Base-by-base conservation (phyloP, 2,113 vertebrate species). In the Phainopepla nitens region DNA sequence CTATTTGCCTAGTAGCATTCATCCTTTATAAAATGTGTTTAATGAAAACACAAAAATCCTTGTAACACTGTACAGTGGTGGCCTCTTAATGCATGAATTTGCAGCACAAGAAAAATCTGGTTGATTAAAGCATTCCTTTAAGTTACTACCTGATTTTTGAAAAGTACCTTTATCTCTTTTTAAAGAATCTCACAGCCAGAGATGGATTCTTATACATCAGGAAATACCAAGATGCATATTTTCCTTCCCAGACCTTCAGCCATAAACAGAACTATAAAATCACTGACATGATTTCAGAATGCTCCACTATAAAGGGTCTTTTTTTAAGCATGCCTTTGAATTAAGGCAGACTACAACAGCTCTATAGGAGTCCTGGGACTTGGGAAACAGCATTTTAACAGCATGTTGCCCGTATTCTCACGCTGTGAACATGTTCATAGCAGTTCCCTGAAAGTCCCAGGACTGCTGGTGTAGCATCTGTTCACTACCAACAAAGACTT, bases 381-480 rank as follows among this genome's bases (percentile, higher is more conserved):
- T 93, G 90, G 47, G 11, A 93, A 85, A 61, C 81, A 79, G 85
- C 62, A 80, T 61, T 89, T 87, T 71, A 93, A 42, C 96, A 97
- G 97, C 96, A 53, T 62, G 96, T 69, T 81, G 69, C 72, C 95
- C 16, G 0, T 94, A 86, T 87, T 93, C 28, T 84, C 95, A 69
- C 83, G 97, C 97, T 97, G 97, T 85, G 97, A 97, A 95, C 96
- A 93, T 93, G 96, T 96, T 97, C 96, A 92, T 19, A 85, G 89
- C 85, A 97, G 95, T 86, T 91, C 94, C 85, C 41, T 93, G 93
- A 50, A 95, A 96, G 93, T 95, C 95, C 95, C 95, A 84, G 79
- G 94, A 95, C 94, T 96, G 94, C 97, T 97, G 96, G 90, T 97
- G 91, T 83, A 89, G 93, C 98, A 98, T 97, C 97, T 98, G 98